Percentiles rank a stretch among this genome's conserved stretches.
These are phyloP conservation scores for Lepidurus arcticus DNA, from an alignment of 1,140 invertebrate genomes.

Conservation along the genomic window DNA sequence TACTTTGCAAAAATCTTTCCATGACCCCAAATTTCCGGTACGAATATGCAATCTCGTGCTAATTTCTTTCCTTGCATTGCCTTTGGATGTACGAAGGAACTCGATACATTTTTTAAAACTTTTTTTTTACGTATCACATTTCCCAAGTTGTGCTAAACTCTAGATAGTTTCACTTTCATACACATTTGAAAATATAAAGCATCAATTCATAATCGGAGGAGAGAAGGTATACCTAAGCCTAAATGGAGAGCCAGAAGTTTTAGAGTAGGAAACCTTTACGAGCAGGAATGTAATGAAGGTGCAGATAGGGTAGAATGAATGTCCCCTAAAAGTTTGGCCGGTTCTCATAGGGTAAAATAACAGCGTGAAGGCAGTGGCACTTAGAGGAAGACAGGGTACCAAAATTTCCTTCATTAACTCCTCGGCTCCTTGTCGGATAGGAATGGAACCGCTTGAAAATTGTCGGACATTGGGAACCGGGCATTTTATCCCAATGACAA, in stretches of 20 bases:
- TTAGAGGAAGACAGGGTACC: background rate
- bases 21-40: background rate
- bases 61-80: no score
- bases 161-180: background rate
- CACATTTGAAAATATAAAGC: background rate
- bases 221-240: no score
- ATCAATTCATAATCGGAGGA: background rate
- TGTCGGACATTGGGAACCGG: constrained; percentile 8
- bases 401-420: constrained; percentile 16
- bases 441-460: constrained; percentile 3
- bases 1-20: background rate
- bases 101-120: no score
- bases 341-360: constrained; percentile 15
- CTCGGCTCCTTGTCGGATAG: background rate
- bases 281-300: background rate
- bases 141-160: background rate
- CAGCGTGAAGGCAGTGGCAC: background rate
- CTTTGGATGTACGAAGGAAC: no score
- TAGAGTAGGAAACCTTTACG: background rate
- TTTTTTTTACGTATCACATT: background rate
- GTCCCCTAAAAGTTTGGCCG: background rate
- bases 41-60: background rate
- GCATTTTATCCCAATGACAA: constrained; percentile 10
- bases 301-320: background rate
- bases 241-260: no score